phyloP scores from a whole-genome alignment of 2,113 vertebrate species.

The Paracanthobrama guichenoti region DNA sequence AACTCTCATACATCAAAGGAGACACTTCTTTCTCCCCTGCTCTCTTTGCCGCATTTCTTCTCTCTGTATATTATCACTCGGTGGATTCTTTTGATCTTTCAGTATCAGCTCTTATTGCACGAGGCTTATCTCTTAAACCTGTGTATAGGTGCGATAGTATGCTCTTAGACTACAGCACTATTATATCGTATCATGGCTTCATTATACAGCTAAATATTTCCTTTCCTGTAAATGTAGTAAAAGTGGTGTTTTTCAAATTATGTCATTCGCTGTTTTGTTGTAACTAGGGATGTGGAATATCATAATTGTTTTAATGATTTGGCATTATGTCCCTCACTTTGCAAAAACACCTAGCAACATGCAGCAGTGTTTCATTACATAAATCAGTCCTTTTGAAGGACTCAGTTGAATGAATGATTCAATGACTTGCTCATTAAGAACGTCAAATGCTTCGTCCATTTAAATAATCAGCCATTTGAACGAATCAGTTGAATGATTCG shows the following conservation, averaged over 20 bases:
- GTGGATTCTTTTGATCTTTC: conserved; percentile 52
- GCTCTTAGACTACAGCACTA: not conserved
- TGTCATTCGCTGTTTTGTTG: not conserved
- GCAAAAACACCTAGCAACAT: too few relatives aligned
- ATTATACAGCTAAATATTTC: not conserved
- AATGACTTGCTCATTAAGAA: too few relatives aligned
- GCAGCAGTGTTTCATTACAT: too few relatives aligned
- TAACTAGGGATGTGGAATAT: too few relatives aligned
- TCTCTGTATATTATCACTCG: conserved; percentile 41
- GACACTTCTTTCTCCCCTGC: conserved; percentile 47
- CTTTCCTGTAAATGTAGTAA: not conserved
- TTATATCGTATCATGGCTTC: not conserved
- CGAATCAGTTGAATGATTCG: too few relatives aligned
- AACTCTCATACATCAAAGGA: conserved; percentile 64
- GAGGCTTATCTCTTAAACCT: conserved; percentile 36
- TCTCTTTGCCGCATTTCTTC: conserved; percentile 53
- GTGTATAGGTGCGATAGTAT: not conserved
- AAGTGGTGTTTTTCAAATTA: not conserved
- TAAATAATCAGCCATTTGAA: too few relatives aligned
- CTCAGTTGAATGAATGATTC: too few relatives aligned
- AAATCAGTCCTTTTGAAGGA: too few relatives aligned
- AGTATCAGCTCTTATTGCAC: conserved; percentile 11
- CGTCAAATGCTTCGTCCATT: too few relatives aligned
- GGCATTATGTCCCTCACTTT: too few relatives aligned
- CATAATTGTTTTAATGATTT: too few relatives aligned